These are phyloP conservation scores for Scomber scombrus DNA, from an alignment of 2,113 vertebrate species.

Conservation along the genomic window DNA sequence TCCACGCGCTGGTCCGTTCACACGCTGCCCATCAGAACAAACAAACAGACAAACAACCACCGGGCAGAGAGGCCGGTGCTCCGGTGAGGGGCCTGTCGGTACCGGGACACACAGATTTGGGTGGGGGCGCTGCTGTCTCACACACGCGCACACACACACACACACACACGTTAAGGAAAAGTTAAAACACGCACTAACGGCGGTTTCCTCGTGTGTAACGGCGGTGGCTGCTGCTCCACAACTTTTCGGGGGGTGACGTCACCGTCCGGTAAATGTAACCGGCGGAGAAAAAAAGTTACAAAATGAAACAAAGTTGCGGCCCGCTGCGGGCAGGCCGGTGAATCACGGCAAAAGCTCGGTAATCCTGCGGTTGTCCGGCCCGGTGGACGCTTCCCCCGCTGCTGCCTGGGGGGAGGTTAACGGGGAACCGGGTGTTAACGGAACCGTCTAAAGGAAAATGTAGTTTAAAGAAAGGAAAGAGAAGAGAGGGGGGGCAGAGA, in stretches of 20 bases:
- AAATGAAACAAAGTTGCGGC: constrained; percentile 25
- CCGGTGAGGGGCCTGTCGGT: constrained; percentile 53
- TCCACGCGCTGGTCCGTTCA: constrained; percentile 57
- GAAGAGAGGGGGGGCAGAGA: constrained; percentile 8
- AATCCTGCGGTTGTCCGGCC: constrained; percentile 21
- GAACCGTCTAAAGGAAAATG: constrained; percentile 18
- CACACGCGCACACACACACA: background rate
- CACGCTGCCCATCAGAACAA: constrained; percentile 27
- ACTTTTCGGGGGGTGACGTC: constrained; percentile 44
- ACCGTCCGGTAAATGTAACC: background rate
- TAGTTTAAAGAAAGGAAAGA: constrained; percentile 1
- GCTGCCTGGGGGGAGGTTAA: background rate
- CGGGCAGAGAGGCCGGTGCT: background rate
- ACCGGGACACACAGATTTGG: constrained; percentile 44
- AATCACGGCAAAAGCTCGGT: constrained; percentile 56
- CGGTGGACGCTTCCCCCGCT: background rate
- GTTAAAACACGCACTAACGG: background rate
- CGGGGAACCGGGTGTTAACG: constrained; percentile 6
- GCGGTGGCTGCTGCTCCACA: background rate
- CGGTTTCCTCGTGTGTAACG: constrained; percentile 19
- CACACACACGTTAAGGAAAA: constrained; percentile 14
- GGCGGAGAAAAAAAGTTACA: background rate
- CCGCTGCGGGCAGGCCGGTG: constrained; percentile 36
- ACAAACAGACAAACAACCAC: background rate
- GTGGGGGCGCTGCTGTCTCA: constrained; percentile 54